Evolutionary conservation across 64 coral and sea anemone genomes (phyloP).

Genomic region (Pachyseris speciosa): DNA sequence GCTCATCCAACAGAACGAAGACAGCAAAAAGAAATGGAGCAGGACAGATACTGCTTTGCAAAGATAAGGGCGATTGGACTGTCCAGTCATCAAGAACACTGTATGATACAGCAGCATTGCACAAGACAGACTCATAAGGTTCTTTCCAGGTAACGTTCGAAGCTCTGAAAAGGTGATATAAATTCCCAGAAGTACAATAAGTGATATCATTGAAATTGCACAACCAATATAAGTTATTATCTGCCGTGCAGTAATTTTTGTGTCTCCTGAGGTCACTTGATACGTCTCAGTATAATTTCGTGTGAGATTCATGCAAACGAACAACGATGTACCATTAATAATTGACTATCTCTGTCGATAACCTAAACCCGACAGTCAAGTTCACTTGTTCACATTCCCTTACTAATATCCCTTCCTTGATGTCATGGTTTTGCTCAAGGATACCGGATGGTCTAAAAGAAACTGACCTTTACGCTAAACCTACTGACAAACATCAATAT

Average conservation of each 20-base stretch:
- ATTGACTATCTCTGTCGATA: no score
- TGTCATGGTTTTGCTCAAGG: no score
- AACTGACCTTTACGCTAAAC: no score
- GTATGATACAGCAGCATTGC: conserved; percentile 20
- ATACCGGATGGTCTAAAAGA: no score
- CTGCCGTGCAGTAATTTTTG: neutral
- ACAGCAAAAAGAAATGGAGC: conserved; percentile 26
- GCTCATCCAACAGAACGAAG: conserved; percentile 26
- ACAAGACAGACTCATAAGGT: conserved; percentile 10
- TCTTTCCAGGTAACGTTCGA: conserved; percentile 18
- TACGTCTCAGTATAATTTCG: neutral
- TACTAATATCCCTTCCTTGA: no score
- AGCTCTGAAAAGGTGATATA: neutral
- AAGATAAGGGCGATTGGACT: neutral
- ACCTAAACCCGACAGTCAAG: no score
- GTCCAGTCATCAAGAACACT: neutral
- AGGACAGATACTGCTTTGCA: neutral
- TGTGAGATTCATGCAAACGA: neutral
- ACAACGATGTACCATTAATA: neutral
- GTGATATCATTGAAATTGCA: neutral
- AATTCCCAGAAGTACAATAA: neutral
- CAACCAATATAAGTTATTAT: conserved; percentile 20
- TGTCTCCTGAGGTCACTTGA: neutral
- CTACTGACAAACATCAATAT: no score
- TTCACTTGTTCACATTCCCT: no score